These are phyloP conservation scores for Artibeus jamaicensis DNA, from an alignment of 2,797 vertebrate species.

Conservation along the genomic window DNA sequence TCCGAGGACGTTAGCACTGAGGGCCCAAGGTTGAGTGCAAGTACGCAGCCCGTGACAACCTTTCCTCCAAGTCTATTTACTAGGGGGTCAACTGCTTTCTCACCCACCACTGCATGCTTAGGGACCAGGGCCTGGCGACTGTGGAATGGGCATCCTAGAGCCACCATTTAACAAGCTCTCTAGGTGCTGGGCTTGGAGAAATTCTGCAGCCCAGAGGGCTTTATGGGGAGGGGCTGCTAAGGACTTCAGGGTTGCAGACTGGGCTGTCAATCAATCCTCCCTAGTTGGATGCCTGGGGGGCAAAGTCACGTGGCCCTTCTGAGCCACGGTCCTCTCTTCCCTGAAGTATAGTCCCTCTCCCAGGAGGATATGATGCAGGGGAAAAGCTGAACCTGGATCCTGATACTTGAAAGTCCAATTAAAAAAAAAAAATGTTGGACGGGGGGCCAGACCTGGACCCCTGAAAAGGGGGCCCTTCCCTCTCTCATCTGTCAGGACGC, in stretches of 20 bases:
- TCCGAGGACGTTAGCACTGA: neutral
- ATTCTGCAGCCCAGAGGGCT: neutral
- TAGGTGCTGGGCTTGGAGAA: neutral
- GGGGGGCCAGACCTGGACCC: neutral
- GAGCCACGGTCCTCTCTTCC: neutral
- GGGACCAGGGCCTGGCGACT: neutral
- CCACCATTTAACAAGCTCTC: neutral
- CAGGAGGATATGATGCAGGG: neutral
- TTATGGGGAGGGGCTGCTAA: too few relatives aligned
- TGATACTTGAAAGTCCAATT: neutral
- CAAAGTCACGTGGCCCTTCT: neutral
- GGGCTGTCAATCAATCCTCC: neutral
- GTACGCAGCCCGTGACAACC: neutral
- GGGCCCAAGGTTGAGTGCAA: neutral
- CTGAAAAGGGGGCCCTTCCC: neutral
- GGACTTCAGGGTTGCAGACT: neutral
- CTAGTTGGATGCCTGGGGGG: neutral
- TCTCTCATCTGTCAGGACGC: neutral
- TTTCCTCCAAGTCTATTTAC: neutral
- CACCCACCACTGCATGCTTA: neutral
- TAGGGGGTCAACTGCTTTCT: neutral
- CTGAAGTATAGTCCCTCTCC: neutral
- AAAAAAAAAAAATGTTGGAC: neutral
- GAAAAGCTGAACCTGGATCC: neutral
- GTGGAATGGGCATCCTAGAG: neutral